phyloP scores from a whole-genome alignment of 2,888 invertebrate genomes.

The Lepas anatifera region DNA sequence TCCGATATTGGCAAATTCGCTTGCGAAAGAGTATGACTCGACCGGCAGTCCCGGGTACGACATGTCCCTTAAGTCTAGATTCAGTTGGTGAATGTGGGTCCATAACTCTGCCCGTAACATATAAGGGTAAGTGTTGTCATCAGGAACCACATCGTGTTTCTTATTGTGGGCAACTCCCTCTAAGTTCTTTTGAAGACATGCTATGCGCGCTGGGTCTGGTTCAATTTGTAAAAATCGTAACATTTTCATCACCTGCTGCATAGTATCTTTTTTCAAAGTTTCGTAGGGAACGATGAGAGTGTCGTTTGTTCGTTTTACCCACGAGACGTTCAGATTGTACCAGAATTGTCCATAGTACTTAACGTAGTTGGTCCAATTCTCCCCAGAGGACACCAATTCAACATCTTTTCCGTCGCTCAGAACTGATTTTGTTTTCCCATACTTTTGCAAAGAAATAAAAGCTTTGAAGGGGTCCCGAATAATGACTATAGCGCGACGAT shows the following conservation, averaged over 20 bases:
- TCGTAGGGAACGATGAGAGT: not conserved
- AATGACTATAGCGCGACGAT: not conserved
- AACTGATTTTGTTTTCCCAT: not conserved
- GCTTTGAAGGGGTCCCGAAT: not conserved
- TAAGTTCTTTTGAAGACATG: not conserved
- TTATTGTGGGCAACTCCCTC: not conserved
- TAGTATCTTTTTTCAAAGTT: not conserved
- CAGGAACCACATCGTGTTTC: not conserved
- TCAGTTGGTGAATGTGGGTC: not conserved
- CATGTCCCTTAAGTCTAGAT: not conserved
- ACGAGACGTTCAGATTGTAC: not conserved
- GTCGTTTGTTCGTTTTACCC: not conserved
- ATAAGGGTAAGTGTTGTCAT: not conserved
- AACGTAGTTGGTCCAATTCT: not conserved
- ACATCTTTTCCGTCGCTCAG: not conserved
- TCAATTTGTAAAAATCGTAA: not conserved
- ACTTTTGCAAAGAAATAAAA: not conserved
- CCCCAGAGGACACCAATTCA: not conserved
- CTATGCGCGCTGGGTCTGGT: not conserved
- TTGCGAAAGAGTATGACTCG: not conserved
- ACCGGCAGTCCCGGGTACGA: not conserved
- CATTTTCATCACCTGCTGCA: not conserved
- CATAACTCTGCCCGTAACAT: not conserved
- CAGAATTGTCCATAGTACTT: not conserved
- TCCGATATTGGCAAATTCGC: not conserved